Conservation (phyloP, 2,888 invertebrate species). For the Beris chalybata region DNA sequence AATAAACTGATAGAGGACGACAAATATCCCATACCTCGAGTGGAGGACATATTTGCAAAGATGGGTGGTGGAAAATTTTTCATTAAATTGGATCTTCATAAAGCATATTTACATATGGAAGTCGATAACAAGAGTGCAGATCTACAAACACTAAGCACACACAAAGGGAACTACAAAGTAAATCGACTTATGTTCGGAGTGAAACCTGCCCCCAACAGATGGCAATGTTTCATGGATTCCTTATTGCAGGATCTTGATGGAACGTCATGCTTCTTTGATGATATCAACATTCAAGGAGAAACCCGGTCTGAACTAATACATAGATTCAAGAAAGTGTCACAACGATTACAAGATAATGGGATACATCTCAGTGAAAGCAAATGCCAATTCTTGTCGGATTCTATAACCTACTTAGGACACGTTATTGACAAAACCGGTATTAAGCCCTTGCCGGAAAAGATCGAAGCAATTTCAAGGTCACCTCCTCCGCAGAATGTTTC, state of each 20-base stretch:
- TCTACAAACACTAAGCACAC: too few species aligned
- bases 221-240: too few species aligned
- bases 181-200: too few species aligned
- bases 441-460: too few species aligned
- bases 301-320: not conserved
- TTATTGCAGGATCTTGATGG: not conserved
- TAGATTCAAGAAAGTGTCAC: too few species aligned
- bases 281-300: not conserved
- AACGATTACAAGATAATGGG: too few species aligned
- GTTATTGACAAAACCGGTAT: too few species aligned
- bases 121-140: not conserved
- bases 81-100: not conserved
- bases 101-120: constrained; percentile 7
- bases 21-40: constrained; percentile 1
- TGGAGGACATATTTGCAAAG: not conserved
- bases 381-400: too few species aligned
- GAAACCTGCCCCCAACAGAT: too few species aligned
- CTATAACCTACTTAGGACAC: too few species aligned
- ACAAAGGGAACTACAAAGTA: too few species aligned
- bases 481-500: not conserved
- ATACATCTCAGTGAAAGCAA: too few species aligned
- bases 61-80: not conserved
- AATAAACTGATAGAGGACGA: not conserved
- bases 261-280: not conserved
- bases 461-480: not conserved